Evolutionary conservation across 1,140 invertebrate genomes (phyloP), one percentile per base, ranked within the genome.

Genomic region (Tenebrio molitor): DNA sequence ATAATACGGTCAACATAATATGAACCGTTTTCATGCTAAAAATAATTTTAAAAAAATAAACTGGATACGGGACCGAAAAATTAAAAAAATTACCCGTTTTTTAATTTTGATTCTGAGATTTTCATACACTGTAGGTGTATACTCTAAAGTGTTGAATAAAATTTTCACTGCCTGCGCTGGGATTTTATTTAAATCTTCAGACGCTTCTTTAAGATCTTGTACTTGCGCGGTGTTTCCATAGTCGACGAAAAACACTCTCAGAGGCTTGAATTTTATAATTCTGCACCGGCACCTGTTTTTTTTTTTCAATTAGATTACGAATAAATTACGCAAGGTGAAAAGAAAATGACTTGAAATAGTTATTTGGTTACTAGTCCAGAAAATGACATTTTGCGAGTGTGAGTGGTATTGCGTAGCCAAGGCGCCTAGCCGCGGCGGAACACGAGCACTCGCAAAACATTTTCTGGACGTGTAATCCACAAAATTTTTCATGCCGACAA

Each of bases 211-310:
- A 6, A 74, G 2, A 5, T 21, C 41, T 19, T 21, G 21, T 12
- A 69, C 58, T 21, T 36, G 5, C 10, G n/a, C 25, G 33, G 12
- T 74, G 39, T 74, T 74, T 3, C 72, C 72, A 41, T 74, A 74
- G 29, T 74, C 72, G 0, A 74, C 5, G 39, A 74, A 74, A 2
- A 41, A 44, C 19, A 74, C 72, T 41, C 8, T 41, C 4, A 50
- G n/a, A 19, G 62, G 29, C 7, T 68, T 58, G 8, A 25, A 29
- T 12, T 50, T 67, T 1, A 63, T 42, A 10, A 44, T 36, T 23
- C 15, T 23, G 15, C 23, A 33, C 21, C 71, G 23, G 23, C 12
- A 69, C 70, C 70, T 72, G n/a, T n/a, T n/a, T n/a, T n/a, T n/a
- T n/a, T n/a, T n/a, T n/a, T n/a, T n/a, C n/a, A n/a, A n/a, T n/a